A percentile compares a stretch with the other conserved stretches of the same genome.
Conservation (phyloP, 2,113 vertebrate genomes). For the Pterocles gutturalis region DNA sequence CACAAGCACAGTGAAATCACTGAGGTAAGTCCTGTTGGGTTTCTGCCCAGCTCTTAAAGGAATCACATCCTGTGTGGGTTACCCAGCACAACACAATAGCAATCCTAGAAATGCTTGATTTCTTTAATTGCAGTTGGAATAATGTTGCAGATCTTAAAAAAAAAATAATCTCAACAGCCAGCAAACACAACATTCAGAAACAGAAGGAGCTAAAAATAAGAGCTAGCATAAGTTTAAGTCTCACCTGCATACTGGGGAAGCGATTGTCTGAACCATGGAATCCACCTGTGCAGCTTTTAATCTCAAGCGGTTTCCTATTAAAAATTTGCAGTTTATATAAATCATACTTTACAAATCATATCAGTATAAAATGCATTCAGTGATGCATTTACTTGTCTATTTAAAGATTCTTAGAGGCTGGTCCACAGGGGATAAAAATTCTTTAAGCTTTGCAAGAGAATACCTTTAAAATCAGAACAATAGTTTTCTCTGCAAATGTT, state of each 20-base stretch:
- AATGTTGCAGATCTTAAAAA: background rate
- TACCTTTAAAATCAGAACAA: background rate
- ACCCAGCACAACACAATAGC: background rate
- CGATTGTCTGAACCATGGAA: conserved; percentile 97
- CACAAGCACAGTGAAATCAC: background rate
- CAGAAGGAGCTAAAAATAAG: background rate
- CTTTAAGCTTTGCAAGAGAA: background rate
- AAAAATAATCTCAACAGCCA: background rate
- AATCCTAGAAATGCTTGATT: background rate
- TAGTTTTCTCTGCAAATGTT: background rate
- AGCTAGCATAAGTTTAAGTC: background rate
- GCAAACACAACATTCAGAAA: background rate
- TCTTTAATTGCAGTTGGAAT: background rate
- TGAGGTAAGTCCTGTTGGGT: background rate
- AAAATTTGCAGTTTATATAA: conserved; percentile 23
- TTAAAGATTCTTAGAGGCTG: background rate
- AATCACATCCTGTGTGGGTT: background rate
- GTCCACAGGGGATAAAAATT: background rate
- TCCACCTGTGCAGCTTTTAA: conserved; percentile 86
- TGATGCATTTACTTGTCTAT: background rate
- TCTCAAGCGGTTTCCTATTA: conserved; percentile 77
- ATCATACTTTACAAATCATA: background rate
- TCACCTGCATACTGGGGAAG: conserved; percentile 93
- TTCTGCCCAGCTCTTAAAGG: background rate
- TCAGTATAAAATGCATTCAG: background rate